phyloP scores from a whole-genome alignment of 2,113 vertebrate species.

The Choloepus hoffmanni region DNA sequence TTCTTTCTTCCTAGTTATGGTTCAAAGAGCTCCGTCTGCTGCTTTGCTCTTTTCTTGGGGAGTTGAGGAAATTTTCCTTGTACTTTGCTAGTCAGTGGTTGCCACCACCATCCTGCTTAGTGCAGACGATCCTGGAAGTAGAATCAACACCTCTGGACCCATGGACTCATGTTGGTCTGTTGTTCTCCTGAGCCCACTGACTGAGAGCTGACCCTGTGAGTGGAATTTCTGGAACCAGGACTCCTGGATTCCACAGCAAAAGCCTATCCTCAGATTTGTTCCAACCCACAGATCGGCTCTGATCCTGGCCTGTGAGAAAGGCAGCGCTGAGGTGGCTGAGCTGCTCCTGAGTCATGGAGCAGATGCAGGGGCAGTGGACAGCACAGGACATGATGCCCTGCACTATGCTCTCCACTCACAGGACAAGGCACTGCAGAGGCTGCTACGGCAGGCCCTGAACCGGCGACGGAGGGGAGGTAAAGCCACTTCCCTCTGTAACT shows the following conservation, averaged over 20 bases:
- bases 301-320: constrained; percentile 82
- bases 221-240: not conserved
- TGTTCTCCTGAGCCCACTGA: not conserved
- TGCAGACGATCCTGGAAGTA: not conserved
- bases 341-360: constrained; percentile 84
- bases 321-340: constrained; percentile 80
- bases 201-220: not conserved
- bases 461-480: constrained; percentile 74
- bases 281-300: constrained; percentile 82
- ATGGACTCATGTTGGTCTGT: not conserved
- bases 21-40: not conserved
- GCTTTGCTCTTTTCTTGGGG: not conserved
- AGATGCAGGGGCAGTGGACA: constrained; percentile 19
- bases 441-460: constrained; percentile 59
- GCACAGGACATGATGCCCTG: constrained; percentile 65
- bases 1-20: not conserved
- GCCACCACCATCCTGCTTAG: not conserved
- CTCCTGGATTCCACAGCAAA: not conserved
- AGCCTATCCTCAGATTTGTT: not conserved
- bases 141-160: not conserved
- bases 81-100: not conserved
- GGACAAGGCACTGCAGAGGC: constrained; percentile 22
- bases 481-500: not conserved
- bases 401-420: not conserved
- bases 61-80: not conserved